Evolutionary conservation across 2,888 invertebrate genomes (phyloP).

Genomic region (Sclerodermus sp.): DNA sequence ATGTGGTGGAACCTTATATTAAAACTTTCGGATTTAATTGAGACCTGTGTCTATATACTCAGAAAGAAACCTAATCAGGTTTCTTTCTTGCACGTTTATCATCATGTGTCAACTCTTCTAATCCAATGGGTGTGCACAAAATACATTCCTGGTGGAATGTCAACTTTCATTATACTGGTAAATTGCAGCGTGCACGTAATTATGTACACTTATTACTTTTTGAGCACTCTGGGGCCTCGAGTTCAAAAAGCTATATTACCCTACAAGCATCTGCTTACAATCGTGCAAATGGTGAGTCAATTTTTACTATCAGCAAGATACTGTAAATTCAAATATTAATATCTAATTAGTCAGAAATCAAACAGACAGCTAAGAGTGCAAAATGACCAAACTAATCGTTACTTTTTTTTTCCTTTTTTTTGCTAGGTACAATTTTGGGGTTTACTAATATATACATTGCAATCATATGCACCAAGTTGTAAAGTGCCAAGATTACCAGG

Average conservation of each 20-base stretch:
- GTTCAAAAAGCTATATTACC: not conserved
- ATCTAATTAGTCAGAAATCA: too few species aligned
- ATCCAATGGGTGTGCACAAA: constrained; percentile 64
- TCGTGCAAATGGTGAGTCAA: constrained; percentile 66
- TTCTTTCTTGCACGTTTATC: constrained; percentile 71
- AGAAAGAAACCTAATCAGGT: constrained; percentile 72
- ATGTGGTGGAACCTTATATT: constrained; percentile 65
- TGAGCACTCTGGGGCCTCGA: constrained; percentile 60
- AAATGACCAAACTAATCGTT: too few species aligned
- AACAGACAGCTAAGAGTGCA: too few species aligned
- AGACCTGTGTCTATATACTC: constrained; percentile 71
- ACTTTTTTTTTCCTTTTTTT: too few species aligned
- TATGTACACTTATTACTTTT: constrained; percentile 75
- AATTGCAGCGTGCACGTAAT: constrained; percentile 70
- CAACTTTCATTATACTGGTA: constrained; percentile 63
- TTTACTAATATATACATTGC: constrained; percentile 61
- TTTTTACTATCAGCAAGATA: too few species aligned
- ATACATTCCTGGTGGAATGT: constrained; percentile 66
- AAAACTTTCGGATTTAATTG: constrained; percentile 68
- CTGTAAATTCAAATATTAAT: too few species aligned
- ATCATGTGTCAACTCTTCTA: constrained; percentile 67
- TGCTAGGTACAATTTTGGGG: constrained; percentile 67
- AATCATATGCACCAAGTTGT: constrained; percentile 62
- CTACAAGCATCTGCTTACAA: constrained; percentile 63
- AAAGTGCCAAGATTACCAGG: constrained; percentile 58